Percentiles rank a stretch among this genome's conserved stretches.
phyloP scores from a whole-genome alignment of 92 coral and sea anemone species.

The Blastomussa wellsi region DNA sequence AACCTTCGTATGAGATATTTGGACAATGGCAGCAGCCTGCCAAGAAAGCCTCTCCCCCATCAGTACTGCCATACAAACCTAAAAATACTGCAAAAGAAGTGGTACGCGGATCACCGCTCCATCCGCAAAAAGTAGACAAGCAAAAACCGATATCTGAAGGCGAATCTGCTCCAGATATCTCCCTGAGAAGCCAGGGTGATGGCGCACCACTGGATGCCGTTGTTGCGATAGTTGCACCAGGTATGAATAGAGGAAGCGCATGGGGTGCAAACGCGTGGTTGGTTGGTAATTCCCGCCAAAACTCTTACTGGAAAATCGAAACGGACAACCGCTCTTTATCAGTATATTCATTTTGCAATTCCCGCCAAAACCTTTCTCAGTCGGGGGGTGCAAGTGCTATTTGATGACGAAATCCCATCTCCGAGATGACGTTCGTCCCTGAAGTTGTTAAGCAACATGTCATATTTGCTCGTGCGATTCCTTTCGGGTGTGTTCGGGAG shows the following conservation, averaged over 20 bases:
- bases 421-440: no score
- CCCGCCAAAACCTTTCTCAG: no score
- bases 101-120: neutral
- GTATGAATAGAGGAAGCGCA: neutral
- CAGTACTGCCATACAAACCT: neutral
- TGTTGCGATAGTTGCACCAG: neutral
- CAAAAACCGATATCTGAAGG: neutral
- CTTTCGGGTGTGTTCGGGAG: no score
- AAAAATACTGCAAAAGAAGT: neutral
- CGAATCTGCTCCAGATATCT: neutral
- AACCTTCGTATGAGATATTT: slow-evolving; percentile 22
- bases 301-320: no score
- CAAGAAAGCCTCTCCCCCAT: neutral
- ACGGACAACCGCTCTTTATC: no score
- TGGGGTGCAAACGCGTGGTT: neutral
- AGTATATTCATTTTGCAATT: no score
- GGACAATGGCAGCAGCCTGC: slow-evolving; percentile 10
- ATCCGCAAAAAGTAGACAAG: neutral
- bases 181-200: slow-evolving; percentile 4
- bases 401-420: no score
- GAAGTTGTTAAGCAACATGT: no score
- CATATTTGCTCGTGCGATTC: no score
- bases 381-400: no score
- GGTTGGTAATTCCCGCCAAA: neutral
- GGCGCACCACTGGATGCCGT: neutral